Base-by-base conservation (phyloP, 2,113 vertebrate genomes). In the Falcunculus frontatus region DNA sequence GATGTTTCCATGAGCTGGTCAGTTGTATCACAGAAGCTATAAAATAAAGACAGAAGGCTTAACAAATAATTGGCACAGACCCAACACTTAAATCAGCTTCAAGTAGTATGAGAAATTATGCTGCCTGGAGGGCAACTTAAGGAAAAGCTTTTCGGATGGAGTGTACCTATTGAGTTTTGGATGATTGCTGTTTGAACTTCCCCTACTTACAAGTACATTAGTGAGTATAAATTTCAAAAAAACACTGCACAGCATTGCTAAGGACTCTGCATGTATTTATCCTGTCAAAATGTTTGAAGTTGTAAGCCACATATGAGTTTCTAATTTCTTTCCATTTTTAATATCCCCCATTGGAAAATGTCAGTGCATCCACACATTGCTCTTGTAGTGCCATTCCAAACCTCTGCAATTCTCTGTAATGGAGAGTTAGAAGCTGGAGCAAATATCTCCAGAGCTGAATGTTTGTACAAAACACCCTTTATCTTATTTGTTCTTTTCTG, bases 131-230 rank as follows among this genome's bases (percentile, higher is more conserved):
- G 95, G 92, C 95, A 98, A 95, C 96, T 93, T 84, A 77, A 96
- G 89, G 77, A 84, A 96, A 95, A 89, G 62, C 59, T 93, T 22
- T 96, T 97, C 86, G 10, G 85, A 91, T 96, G 74, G 92, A 83
- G 57, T 74, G 80, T 93, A 97, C 87, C 93, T 96, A 67, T 96
- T 90, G 90, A 93, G 80, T 72, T 95, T 97, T 98, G 96, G 93
- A 95, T 97, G 97, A 62, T 97, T 97, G 93, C 86, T 97, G 63
- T 73, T 96, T 98, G 96, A 97, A 97, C 92, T 98, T 94, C 91
- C 80, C 63, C 74, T 95, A 95, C 91, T 97, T 86, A 94, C 65
- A 73, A 87, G 95, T 93, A 87, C 83, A 86, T 94, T 68, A 81
- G 74, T 87, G 95, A 95, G 84, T 87, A 82, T 89, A 67, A 46